Evolutionary conservation across 2,888 invertebrate genomes (phyloP).

Genomic region (Drosophila meridionalis): DNA sequence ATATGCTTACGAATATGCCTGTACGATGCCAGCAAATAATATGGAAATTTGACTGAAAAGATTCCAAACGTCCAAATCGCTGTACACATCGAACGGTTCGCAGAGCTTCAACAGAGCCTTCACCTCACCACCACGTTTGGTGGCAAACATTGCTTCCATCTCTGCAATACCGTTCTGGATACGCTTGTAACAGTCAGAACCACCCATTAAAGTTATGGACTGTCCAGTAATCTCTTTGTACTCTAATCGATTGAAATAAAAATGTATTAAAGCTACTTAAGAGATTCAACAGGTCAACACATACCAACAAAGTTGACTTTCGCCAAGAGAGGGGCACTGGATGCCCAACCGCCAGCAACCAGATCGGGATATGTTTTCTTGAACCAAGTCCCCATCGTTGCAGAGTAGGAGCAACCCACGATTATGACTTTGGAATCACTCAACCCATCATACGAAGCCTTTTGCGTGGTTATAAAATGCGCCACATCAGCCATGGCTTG

Average conservation of each 20-base stretch:
- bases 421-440: conserved; percentile 85
- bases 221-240: conserved; percentile 83
- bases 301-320: conserved; percentile 87
- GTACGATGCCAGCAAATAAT: conserved; percentile 82
- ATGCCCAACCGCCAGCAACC: conserved; percentile 87
- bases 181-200: conserved; percentile 79
- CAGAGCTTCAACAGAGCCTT: conserved; percentile 80
- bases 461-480: conserved; percentile 87
- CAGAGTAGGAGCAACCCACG: conserved; percentile 89
- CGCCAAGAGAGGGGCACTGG: conserved; percentile 89
- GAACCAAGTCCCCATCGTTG: conserved; percentile 89
- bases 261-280: neutral
- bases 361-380: conserved; percentile 88
- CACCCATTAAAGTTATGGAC: conserved; percentile 81
- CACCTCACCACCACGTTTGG: conserved; percentile 72
- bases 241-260: conserved; percentile 58
- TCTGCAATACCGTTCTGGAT: conserved; percentile 80
- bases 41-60: conserved; percentile 82
- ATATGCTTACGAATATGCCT: conserved; percentile 72
- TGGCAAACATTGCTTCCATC: conserved; percentile 77
- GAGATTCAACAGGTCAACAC: neutral
- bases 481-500: conserved; percentile 90
- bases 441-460: conserved; percentile 80
- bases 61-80: conserved; percentile 81
- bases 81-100: conserved; percentile 77